phyloP scores from a whole-genome alignment of 2,113 vertebrate species.

The Recurvirostra avosetta region DNA sequence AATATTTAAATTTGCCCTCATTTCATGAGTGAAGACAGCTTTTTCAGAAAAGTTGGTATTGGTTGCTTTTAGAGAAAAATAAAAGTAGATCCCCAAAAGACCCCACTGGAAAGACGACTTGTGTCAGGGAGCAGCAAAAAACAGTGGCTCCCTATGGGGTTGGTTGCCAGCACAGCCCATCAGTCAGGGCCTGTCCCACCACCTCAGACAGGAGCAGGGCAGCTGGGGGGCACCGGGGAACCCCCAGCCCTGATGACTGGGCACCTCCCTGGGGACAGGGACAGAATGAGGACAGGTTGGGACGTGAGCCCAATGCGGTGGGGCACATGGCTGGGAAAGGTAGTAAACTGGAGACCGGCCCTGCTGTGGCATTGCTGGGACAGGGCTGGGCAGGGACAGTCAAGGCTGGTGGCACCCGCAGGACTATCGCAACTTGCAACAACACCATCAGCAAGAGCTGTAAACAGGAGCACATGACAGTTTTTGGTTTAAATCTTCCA shows the following conservation, averaged over 20 bases:
- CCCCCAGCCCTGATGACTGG: not conserved
- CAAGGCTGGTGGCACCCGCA: not conserved
- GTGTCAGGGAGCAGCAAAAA: not conserved
- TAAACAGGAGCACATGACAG: not conserved
- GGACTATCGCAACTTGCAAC: not conserved
- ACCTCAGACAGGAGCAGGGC: not conserved
- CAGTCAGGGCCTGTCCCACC: not conserved
- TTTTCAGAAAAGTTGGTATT: not conserved
- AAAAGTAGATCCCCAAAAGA: not conserved
- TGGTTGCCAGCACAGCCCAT: not conserved
- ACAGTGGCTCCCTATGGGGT: not conserved
- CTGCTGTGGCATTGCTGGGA: not conserved
- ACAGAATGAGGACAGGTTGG: fast-evolving
- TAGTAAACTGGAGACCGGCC: not conserved
- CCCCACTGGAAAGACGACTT: not conserved
- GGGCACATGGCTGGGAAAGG: not conserved
- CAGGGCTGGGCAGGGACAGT: not conserved
- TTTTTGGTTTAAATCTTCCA: not conserved
- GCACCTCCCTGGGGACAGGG: fast-evolving
- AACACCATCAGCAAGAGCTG: not conserved
- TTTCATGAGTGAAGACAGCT: not conserved
- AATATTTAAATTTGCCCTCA: not conserved
- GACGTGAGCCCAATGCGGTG: not conserved
- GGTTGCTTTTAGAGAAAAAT: not conserved
- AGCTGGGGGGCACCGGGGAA: fast-evolving